Conservation (phyloP, 2,113 vertebrate genomes). For the Ia io region DNA sequence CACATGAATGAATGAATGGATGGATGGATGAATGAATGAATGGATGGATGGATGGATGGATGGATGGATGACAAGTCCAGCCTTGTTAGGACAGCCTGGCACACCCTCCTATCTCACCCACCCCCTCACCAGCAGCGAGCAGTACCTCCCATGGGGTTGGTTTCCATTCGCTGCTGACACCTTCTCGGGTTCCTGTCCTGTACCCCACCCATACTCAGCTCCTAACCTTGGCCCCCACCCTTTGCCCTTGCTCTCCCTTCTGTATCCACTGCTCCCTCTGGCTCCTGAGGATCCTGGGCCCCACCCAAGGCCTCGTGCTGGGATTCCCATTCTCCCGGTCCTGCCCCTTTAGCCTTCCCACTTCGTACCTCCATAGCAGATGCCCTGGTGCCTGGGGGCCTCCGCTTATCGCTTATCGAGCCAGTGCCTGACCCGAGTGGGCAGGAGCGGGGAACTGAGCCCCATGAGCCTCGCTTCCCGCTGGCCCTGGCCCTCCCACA, state of each 20-base stretch:
- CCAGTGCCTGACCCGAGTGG: too few species aligned
- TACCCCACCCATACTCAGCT: fast-evolving
- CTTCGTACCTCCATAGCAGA: fast-evolving
- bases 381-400: background rate
- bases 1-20: too few species aligned
- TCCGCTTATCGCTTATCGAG: background rate
- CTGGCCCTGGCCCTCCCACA: fast-evolving
- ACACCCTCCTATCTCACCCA: background rate
- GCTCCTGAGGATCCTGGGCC: background rate
- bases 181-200: fast-evolving
- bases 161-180: fast-evolving
- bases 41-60: too few species aligned
- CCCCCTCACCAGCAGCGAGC: background rate
- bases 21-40: too few species aligned
- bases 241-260: background rate
- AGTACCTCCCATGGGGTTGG: fast-evolving
- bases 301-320: background rate
- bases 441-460: background rate
- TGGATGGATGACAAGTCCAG: background rate
- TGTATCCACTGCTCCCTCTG: too few species aligned
- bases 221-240: background rate
- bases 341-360: background rate
- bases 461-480: background rate
- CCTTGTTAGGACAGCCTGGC: fast-evolving
- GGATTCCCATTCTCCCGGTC: background rate